Conservation (phyloP, 2,113 vertebrate species). For the Speoplatyrhinus poulsoni region DNA sequence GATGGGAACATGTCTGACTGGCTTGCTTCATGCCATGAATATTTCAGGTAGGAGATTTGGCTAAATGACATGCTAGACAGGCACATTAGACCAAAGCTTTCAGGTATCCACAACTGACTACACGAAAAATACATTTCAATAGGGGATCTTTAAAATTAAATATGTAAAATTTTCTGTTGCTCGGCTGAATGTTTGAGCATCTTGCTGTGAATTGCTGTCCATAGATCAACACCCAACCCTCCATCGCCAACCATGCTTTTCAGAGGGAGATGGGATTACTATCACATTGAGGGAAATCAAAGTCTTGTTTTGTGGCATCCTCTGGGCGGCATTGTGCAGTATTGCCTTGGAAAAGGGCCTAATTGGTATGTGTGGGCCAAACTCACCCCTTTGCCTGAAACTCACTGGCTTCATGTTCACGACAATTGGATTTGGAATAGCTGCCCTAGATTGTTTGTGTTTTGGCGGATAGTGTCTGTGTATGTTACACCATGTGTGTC, state of each 20-base stretch:
- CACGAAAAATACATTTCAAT: no score
- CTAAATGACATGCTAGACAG: no score
- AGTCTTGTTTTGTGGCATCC: conserved; percentile 74
- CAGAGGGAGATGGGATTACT: conserved; percentile 74
- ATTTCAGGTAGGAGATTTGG: no score
- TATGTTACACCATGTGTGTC: conserved; percentile 50
- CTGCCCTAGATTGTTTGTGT: conserved; percentile 76
- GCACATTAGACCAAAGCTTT: no score
- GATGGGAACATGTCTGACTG: no score
- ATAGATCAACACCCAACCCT: conserved; percentile 56
- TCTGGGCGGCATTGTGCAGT: conserved; percentile 70
- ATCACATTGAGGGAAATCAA: conserved; percentile 76
- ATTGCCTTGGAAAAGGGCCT: conserved; percentile 75
- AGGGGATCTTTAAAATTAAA: no score
- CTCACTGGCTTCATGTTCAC: conserved; percentile 76
- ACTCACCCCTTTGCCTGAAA: conserved; percentile 72
- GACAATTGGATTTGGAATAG: conserved; percentile 76
- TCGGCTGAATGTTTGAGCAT: conserved; percentile 12
- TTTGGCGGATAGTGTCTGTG: conserved; percentile 51
- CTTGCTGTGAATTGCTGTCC: conserved; percentile 47
- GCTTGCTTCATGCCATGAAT: no score
- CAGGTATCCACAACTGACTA: no score
- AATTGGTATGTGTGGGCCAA: conserved; percentile 81
- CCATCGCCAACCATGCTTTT: conserved; percentile 68
- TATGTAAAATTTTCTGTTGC: no score